Base-by-base conservation (phyloP, 2,113 vertebrate species). In the Elephantulus edwardii region DNA sequence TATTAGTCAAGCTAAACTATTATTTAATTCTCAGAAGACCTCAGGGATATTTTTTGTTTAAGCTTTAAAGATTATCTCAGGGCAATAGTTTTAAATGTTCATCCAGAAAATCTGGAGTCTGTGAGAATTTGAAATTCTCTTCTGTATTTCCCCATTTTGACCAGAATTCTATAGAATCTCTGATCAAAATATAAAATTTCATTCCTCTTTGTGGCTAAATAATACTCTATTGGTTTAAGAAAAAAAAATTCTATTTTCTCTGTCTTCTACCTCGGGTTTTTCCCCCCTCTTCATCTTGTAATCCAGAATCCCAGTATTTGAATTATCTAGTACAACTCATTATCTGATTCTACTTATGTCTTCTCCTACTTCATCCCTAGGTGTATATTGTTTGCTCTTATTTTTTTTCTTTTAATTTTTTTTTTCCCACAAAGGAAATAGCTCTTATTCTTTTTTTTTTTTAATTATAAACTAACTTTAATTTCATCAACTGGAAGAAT, bases 401-500 rank as follows among this genome's bases (percentile, higher is more conserved):
- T 62, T 88, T n/a, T n/a, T n/a, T n/a, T n/a, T 24, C 19, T 54
- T 54, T 54, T 54, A 54, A 54, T 17, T 4, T 54, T 54, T 54
- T 54, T 54, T 54, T 54, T 10, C 52, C n/a, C n/a, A n/a, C n/a
- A n/a, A n/a, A n/a, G n/a, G n/a, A n/a, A n/a, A n/a, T n/a, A n/a
- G n/a, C n/a, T n/a, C n/a, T n/a, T n/a, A n/a, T n/a, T n/a, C n/a
- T n/a, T n/a, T n/a, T n/a, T n/a, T n/a, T n/a, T n/a, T n/a, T n/a
- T n/a, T n/a, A 96, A 92, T 96, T 92, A 95, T 42, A 95, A 96
- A 95, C 85, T 91, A 89, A 89, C 35, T 96, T 96, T 96, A 95
- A 94, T 95, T 64, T 82, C 72, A 93, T 81, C 80, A 92, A 95
- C 62, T 89, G 71, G 88, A 94, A 92, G 86, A 75, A 78, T 89